phyloP scores from a whole-genome alignment of 1,140 invertebrate genomes.

The Psix sp. region DNA sequence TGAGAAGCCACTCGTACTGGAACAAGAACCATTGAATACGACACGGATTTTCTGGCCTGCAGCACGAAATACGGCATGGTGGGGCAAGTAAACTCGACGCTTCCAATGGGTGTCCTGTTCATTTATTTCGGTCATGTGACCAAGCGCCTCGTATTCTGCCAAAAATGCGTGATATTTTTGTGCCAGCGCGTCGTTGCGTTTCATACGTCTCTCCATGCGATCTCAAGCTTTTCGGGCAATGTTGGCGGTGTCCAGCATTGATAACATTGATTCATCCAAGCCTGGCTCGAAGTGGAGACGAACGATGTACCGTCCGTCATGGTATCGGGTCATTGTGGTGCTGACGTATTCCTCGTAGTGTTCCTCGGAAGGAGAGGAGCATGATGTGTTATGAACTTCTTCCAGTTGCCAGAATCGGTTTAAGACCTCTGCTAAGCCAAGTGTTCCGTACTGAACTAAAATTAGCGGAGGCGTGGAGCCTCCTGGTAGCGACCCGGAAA shows the following conservation, averaged over 20 bases:
- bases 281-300: background rate
- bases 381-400: too few relatives aligned
- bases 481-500: too few relatives aligned
- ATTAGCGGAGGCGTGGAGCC: too few relatives aligned
- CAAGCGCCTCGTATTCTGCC: slow-evolving; percentile 60
- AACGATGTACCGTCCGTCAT: too few relatives aligned
- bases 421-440: too few relatives aligned
- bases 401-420: too few relatives aligned
- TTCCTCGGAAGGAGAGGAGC: too few relatives aligned
- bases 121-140: slow-evolving; percentile 61
- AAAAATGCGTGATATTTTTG: slow-evolving; percentile 59
- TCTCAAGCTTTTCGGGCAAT: background rate
- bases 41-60: slow-evolving; percentile 62
- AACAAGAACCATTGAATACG: slow-evolving; percentile 68
- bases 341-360: too few relatives aligned
- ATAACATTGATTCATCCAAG: background rate
- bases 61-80: slow-evolving; percentile 67
- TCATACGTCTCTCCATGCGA: background rate
- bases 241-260: background rate
- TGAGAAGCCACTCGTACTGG: background rate
- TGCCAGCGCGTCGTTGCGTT: background rate
- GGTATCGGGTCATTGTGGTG: too few relatives aligned
- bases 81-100: slow-evolving; percentile 66
- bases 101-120: slow-evolving; percentile 6
- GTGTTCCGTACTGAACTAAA: too few relatives aligned